Base-by-base conservation (phyloP, 2,888 invertebrate species). In the Ichneumoninae sp. region DNA sequence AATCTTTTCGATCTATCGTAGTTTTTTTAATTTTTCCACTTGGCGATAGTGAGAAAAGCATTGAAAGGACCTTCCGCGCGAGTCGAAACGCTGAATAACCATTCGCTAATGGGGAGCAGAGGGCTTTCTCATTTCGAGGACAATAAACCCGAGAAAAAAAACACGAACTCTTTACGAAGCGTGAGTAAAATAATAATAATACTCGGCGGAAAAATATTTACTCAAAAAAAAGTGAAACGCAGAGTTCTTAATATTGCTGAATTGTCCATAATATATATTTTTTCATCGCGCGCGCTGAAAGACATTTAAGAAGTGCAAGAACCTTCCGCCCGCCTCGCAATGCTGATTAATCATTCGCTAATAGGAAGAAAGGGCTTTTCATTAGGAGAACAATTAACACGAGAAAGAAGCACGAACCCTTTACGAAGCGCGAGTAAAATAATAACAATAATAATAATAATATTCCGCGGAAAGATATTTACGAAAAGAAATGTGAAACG, bases 281-380 rank as follows among this genome's bases (percentile, higher is more conserved):
- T 22, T 22, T 22, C 0, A 22, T 22, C 22, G 22, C 22, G 22
- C 22, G 22, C 22, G 22, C 22, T 22, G 0, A 22, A 22, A 22
- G 22, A 22, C 22, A 22, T 22, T 22, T 22, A 22, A 22, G 22
- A 22, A 22, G 22, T 22, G 1, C 22, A 22, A 22, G 22, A 22
- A 22, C 22, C 22, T 22, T 22, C 22, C 22, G 22, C 22, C 0
- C 22, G 22, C 22, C 22, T 22, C 22, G 22, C 22, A 22, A 22
- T 22, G 22, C 19, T 47, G n/a, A 74, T 36, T 63, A 74, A 65
- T 74, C 47, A 50, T 65, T 74, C 47, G 60, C 60, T 16, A 44
- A 13, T 5, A 2, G n/a, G n/a, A 47, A 63, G 8, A 26, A 44
- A 10, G n/a, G 13, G 19, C 50, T 75, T 50, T 50, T 19, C 26